Percentiles rank a stretch among this genome's conserved stretches.
Conservation (phyloP, 2,888 invertebrate genomes). For the Nesidiocoris tenuis region DNA sequence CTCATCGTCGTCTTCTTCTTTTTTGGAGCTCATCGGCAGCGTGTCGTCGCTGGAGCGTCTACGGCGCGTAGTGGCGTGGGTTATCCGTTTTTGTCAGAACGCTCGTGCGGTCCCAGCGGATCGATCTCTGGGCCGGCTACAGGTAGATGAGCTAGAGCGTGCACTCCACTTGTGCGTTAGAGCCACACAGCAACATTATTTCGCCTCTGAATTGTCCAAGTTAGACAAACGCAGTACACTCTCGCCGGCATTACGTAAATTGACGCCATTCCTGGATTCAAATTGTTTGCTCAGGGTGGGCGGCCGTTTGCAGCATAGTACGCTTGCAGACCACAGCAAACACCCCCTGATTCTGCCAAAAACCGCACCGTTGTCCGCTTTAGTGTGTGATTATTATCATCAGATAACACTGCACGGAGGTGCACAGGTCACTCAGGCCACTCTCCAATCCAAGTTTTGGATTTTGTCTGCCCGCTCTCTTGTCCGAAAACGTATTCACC, state of each 20-base stretch:
- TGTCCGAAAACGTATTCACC: slow-evolving; percentile 8
- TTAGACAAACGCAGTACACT: too few species aligned
- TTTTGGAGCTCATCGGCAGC: too few species aligned
- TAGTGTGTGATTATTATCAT: slow-evolving; percentile 5
- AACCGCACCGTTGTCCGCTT: background rate
- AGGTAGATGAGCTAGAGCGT: too few species aligned
- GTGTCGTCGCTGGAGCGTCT: too few species aligned
- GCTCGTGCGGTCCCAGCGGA: too few species aligned
- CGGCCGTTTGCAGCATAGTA: background rate
- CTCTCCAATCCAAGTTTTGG: background rate
- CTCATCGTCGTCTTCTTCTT: too few species aligned
- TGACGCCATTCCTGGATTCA: slow-evolving; percentile 7
- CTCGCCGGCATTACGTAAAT: too few species aligned
- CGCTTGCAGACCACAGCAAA: background rate
- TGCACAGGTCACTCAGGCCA: slow-evolving; percentile 7
- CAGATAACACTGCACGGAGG: slow-evolving; percentile 5
- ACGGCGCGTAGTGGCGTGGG: too few species aligned
- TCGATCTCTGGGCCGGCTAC: too few species aligned
- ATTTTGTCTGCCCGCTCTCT: background rate
- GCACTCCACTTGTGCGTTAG: too few species aligned
- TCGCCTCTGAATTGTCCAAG: too few species aligned
- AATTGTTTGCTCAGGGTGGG: background rate
- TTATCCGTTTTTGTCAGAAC: too few species aligned
- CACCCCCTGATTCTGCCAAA: slow-evolving; percentile 6
- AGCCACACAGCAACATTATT: background rate